Conservation (phyloP, 2,113 vertebrate species). For the Tragelaphus imberbis region DNA sequence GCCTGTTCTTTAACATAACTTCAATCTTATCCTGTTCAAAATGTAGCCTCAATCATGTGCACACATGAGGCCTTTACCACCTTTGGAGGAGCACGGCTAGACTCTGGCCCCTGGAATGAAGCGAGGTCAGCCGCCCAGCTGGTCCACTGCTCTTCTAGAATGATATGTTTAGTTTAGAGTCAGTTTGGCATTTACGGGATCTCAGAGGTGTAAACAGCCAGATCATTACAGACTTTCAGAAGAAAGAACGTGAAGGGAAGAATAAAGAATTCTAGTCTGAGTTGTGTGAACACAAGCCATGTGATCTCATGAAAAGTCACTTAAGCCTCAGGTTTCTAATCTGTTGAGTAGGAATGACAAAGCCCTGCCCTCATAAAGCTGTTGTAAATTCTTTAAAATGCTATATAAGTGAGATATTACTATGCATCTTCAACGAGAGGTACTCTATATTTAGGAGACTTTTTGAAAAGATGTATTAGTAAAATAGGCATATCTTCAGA, state of each 20-base stretch:
- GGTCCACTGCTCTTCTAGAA: background rate
- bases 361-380: background rate
- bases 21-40: background rate
- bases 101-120: background rate
- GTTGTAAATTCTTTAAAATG: background rate
- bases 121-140: background rate
- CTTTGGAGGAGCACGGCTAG: too few relatives aligned
- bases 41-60: background rate
- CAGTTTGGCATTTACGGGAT: background rate
- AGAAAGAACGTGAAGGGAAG: background rate
- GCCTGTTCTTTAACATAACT: background rate
- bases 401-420: background rate
- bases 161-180: background rate
- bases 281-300: background rate
- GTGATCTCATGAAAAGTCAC: background rate
- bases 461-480: background rate
- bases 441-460: background rate
- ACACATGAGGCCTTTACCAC: background rate
- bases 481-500: background rate
- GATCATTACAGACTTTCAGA: background rate
- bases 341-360: background rate
- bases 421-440: background rate
- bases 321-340: background rate
- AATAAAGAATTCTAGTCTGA: background rate
- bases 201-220: background rate